Base-by-base conservation (phyloP, 2,797 vertebrate genomes). In the Nyctalus aviator region DNA sequence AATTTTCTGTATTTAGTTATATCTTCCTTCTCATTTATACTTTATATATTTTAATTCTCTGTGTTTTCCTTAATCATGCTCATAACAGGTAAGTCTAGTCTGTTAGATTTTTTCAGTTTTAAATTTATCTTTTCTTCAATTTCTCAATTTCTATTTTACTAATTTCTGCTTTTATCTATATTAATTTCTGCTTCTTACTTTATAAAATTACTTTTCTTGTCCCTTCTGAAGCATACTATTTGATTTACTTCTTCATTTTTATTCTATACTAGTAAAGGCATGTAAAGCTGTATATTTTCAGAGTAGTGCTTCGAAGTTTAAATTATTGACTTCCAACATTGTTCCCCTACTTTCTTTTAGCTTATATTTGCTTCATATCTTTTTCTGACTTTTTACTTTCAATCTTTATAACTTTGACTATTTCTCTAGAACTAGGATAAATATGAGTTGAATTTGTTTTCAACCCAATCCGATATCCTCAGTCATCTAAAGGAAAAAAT, bases 91-190 rank as follows among this genome's bases (percentile, higher is more conserved):
- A 32, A 62, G 50, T 64, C 7, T 68, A 81, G 76, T 37, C 6
- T 23, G 46, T 44, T 53, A 59, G 20, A 12, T 64, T 73, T 85
- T 88, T 87, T 44, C 59, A 21, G 5, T 50, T 88, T 81, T 77
- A 71, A 35, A 87, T 92, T 87, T 75, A 27, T 32, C 37, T 73
- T 81, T 94, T 83, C 27, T 85, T 77, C 18, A 9, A 35, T 76
- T 53, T 81, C 18, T 64, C 44, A 53, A 83, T 64, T 50, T 27
- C 25, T 71, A 25, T 46, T 82, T 78, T 57, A 86, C 17, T 84
- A 59, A 81, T 48, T 84, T 83, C 57, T 48, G 48, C 23, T 68
- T 68, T 68, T 69, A 62, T 62, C 44, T 81, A 35, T 77, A 32
- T 23, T 78, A 37, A 71, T 85, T 78, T 78, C 20, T 79, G 44